These are phyloP conservation scores for Brachionichthys hirsutus DNA, from an alignment of 2,113 vertebrate genomes.

Conservation along the genomic window DNA sequence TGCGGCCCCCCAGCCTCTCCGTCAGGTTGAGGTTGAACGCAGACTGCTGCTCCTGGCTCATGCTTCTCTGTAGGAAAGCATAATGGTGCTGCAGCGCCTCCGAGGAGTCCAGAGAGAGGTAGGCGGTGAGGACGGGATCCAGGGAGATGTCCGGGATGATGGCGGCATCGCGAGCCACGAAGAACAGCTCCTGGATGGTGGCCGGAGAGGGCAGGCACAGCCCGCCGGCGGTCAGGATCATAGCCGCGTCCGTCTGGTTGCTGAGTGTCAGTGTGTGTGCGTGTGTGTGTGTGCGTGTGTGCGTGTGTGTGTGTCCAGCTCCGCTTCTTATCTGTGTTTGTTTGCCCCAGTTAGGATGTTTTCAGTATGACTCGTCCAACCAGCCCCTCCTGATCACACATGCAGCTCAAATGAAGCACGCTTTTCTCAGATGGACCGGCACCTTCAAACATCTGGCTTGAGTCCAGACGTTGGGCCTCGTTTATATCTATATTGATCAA, in stretches of 20 bases:
- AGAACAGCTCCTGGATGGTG: constrained; percentile 71
- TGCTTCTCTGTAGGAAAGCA: constrained; percentile 46
- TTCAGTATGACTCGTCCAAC: constrained; percentile 1
- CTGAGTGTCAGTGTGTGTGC: neutral
- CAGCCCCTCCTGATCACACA: neutral
- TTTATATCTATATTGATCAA: too few relatives aligned
- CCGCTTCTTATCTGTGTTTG: constrained; percentile 46
- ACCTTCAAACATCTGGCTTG: too few relatives aligned
- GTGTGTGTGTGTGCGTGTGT: neutral
- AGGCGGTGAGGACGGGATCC: constrained; percentile 64
- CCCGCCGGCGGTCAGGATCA: constrained; percentile 45
- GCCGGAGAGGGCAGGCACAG: constrained; percentile 65
- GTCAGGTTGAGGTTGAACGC: constrained; percentile 58
- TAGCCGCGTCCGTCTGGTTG: constrained; percentile 15
- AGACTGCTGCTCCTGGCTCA: constrained; percentile 60
- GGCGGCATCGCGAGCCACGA: constrained; percentile 58
- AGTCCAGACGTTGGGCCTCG: too few relatives aligned
- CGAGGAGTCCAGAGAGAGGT: constrained; percentile 74
- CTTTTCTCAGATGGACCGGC: neutral
- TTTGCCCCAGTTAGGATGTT: constrained; percentile 9
- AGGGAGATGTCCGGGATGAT: constrained; percentile 75
- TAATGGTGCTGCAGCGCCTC: constrained; percentile 65
- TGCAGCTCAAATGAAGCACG: neutral
- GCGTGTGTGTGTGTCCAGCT: neutral
- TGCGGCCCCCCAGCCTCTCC: constrained; percentile 42